phyloP scores from a whole-genome alignment of 2,888 invertebrate genomes.

The Harpagoxenus sublaevis region DNA sequence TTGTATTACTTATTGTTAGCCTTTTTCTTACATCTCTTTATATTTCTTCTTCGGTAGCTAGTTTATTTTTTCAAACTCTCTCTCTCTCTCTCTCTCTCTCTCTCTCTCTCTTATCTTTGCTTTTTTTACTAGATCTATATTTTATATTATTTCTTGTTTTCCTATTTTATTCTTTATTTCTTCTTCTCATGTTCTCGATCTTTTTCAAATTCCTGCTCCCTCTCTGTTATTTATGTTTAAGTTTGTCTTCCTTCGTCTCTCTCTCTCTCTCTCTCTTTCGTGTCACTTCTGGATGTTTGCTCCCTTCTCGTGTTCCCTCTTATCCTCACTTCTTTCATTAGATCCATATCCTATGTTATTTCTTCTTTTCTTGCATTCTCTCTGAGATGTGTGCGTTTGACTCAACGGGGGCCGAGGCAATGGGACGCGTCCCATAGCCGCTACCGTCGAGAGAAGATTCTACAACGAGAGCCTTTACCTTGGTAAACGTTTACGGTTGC shows the following conservation, averaged over 20 bases:
- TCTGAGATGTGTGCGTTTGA: constrained; percentile 27
- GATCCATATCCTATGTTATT: constrained; percentile 57
- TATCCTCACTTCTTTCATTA: constrained; percentile 39
- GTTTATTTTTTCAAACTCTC: not conserved
- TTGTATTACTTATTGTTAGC: not conserved
- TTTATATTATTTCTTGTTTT: not conserved
- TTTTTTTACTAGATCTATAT: constrained; percentile 16
- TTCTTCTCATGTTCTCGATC: not conserved
- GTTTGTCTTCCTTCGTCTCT: constrained; percentile 3
- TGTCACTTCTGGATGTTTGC: not conserved
- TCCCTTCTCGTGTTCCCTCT: not conserved
- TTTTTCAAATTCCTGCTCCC: constrained; percentile 21
- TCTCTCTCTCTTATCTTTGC: not conserved
- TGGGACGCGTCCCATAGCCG: constrained; percentile 34
- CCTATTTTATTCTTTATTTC: not conserved
- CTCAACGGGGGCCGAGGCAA: constrained; percentile 7
- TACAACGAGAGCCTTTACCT: constrained; percentile 69
- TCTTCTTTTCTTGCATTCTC: constrained; percentile 41
- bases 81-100: not conserved
- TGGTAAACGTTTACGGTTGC: constrained; percentile 79
- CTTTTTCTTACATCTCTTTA: not conserved
- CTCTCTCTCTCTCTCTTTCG: not conserved
- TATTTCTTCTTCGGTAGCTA: not conserved
- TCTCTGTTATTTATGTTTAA: constrained; percentile 31
- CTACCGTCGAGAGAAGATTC: constrained; percentile 69